Evolutionary conservation across 2,113 vertebrate genomes (phyloP).

Genomic region (Ptyas mucosa): DNA sequence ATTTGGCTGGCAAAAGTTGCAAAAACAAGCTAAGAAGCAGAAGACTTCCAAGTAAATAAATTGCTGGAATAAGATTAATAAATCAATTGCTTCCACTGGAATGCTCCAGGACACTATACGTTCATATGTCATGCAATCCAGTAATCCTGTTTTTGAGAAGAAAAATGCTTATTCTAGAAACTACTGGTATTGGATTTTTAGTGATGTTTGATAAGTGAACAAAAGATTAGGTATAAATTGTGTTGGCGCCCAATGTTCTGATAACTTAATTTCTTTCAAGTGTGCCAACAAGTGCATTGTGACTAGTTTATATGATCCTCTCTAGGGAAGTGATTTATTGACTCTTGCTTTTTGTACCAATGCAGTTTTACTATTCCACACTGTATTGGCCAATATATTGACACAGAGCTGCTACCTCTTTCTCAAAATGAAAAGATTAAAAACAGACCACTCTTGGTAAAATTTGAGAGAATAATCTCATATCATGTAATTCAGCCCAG

Average conservation of each 20-base stretch:
- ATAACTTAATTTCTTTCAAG: background rate
- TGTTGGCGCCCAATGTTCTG: background rate
- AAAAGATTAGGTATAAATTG: background rate
- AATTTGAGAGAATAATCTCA: background rate
- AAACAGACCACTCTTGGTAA: background rate
- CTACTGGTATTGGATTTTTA: background rate
- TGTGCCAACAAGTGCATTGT: background rate
- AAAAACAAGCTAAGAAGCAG: background rate
- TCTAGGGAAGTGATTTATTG: background rate
- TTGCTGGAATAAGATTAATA: background rate
- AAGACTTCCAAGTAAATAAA: background rate
- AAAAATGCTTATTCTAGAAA: background rate
- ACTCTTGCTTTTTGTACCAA: background rate
- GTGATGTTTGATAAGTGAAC: background rate
- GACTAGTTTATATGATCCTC: background rate
- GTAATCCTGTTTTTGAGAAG: background rate
- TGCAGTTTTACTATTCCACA: background rate
- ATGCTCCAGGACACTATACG: background rate
- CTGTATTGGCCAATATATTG: background rate
- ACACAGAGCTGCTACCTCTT: background rate
- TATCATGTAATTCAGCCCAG: background rate
- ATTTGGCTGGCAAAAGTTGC: background rate
- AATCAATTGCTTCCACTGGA: background rate
- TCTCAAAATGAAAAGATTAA: conserved; percentile 1
- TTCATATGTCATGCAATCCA: background rate